A percentile compares a stretch with the other conserved stretches of the same genome.
Conservation (phyloP, 2,797 vertebrate species). For the Carcharodon carcharias region DNA sequence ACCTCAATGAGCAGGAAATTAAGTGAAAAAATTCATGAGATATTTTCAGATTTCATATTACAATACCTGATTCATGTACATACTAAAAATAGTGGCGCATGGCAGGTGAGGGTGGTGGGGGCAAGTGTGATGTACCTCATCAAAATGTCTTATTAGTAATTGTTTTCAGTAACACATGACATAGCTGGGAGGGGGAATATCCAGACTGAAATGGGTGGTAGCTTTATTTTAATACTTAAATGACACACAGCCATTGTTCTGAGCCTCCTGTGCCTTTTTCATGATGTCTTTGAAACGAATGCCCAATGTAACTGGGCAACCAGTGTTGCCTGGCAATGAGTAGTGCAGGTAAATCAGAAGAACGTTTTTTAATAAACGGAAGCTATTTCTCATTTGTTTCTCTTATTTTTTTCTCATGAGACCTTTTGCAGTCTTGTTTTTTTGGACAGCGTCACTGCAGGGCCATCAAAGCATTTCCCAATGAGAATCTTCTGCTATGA, state of each 20-base stretch:
- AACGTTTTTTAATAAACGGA: neutral
- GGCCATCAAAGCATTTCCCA: neutral
- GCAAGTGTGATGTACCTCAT: neutral
- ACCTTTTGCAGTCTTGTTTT: neutral
- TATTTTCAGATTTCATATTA: neutral
- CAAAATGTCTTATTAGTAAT: neutral
- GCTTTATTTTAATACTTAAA: neutral
- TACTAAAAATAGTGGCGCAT: neutral
- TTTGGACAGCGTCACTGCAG: neutral
- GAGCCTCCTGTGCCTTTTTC: neutral
- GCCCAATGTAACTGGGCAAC: conserved; percentile 20
- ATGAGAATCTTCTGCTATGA: neutral
- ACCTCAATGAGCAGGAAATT: neutral
- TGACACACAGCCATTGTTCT: neutral
- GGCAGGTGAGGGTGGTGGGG: neutral
- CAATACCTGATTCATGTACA: neutral
- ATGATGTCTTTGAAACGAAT: neutral
- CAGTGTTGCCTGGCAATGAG: conserved; percentile 3
- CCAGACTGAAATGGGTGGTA: neutral
- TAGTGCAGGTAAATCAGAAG: neutral
- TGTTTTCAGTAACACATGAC: neutral
- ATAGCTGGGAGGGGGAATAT: neutral
- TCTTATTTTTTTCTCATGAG: neutral
- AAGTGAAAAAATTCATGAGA: neutral
- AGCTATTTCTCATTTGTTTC: neutral